Percentiles rank a stretch among this genome's conserved stretches.
Conservation (phyloP, 2,113 vertebrate genomes). For the Platycercus adscitus region DNA sequence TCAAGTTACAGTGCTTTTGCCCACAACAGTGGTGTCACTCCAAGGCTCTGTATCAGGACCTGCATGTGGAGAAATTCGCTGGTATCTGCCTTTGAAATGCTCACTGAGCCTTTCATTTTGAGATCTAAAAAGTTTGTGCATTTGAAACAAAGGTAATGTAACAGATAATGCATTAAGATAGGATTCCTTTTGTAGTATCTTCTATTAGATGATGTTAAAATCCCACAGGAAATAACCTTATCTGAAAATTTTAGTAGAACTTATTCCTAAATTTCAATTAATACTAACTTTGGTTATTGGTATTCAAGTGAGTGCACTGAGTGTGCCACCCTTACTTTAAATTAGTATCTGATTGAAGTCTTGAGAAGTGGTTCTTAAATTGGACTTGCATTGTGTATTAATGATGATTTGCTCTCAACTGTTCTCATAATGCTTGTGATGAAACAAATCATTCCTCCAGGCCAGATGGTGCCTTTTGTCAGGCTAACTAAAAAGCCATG, state of each 20-base stretch:
- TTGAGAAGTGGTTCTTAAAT: background rate
- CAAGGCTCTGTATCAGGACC: background rate
- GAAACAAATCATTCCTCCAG: background rate
- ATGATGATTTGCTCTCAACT: slow-evolving; percentile 29
- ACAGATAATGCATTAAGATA: background rate
- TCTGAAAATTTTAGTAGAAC: background rate
- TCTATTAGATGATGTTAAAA: background rate
- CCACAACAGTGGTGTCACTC: background rate
- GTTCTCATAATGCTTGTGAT: background rate
- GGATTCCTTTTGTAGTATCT: background rate
- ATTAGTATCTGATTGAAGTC: slow-evolving; percentile 3
- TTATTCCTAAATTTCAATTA: background rate
- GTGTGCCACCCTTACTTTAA: background rate
- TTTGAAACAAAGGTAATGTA: background rate
- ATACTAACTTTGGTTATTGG: background rate
- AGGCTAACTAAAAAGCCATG: background rate
- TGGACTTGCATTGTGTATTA: slow-evolving; percentile 7
- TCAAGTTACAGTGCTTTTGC: background rate
- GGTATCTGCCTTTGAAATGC: background rate
- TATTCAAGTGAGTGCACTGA: background rate
- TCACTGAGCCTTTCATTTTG: background rate
- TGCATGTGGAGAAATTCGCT: background rate
- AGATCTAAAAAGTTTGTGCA: background rate
- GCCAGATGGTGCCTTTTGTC: slow-evolving; percentile 38
- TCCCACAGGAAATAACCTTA: background rate